A percentile compares a stretch with the other conserved stretches of the same genome.
Conservation (phyloP, 2,797 vertebrate genomes). For the Pogoniulus pusillus region DNA sequence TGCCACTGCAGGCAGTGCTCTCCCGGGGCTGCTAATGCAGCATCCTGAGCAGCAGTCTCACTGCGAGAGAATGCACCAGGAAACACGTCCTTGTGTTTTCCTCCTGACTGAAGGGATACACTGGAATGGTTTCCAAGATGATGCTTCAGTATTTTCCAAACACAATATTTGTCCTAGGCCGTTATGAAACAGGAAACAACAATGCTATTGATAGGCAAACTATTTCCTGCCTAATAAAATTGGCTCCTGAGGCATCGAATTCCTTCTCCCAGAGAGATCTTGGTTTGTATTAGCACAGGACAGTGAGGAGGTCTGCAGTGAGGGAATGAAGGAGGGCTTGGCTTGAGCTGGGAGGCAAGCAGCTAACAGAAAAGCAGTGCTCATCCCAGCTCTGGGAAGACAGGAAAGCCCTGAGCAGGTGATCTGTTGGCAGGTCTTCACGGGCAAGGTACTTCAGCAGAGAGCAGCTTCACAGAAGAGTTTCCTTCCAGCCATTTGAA, state of each 20-base stretch:
- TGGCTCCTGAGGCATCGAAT: background rate
- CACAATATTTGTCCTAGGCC: constrained; percentile 5
- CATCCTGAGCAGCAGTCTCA: background rate
- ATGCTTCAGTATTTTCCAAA: background rate
- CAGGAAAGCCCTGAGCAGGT: background rate
- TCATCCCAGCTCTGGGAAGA: background rate
- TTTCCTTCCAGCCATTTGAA: constrained; percentile 55
- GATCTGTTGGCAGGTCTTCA: constrained; percentile 22
- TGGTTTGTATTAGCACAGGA: background rate
- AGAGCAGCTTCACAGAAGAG: background rate
- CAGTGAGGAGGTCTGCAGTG: background rate
- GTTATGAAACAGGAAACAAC: constrained; percentile 19
- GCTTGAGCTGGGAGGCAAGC: background rate
- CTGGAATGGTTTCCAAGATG: background rate
- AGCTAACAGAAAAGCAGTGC: too few relatives aligned
- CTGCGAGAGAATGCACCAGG: background rate
- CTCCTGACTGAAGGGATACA: background rate
- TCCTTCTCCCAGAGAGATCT: background rate
- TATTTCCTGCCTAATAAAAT: background rate
- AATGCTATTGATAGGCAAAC: background rate
- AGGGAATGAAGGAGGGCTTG: background rate
- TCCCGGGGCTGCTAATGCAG: background rate
- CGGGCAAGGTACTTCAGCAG: background rate
- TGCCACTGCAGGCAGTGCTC: background rate
- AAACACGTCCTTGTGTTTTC: background rate